A percentile compares a stretch with the other conserved stretches of the same genome.
phyloP scores from a whole-genome alignment of 2,888 invertebrate genomes.

The Ceramica pisi region DNA sequence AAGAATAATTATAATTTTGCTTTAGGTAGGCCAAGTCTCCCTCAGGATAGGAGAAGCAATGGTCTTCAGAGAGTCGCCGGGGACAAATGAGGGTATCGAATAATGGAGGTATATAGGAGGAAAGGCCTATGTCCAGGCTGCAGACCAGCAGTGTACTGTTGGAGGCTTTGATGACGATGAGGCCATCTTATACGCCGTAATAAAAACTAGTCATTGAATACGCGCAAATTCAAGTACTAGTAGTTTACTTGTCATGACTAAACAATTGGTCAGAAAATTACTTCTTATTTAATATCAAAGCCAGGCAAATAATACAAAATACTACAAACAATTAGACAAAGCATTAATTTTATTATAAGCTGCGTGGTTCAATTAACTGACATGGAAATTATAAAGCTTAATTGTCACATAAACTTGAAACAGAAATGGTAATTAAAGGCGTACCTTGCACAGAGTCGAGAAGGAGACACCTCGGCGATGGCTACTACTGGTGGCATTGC shows the following conservation, averaged over 20 bases:
- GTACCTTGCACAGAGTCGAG: slow-evolving; percentile 14
- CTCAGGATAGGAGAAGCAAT: too few species aligned
- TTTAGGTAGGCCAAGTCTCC: too few species aligned
- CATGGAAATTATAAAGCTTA: slow-evolving; percentile 58
- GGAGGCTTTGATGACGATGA: too few species aligned
- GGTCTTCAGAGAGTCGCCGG: too few species aligned
- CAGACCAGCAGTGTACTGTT: too few species aligned
- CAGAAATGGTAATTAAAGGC: slow-evolving; percentile 62
- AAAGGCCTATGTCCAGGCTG: too few species aligned
- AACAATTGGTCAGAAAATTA: background rate
- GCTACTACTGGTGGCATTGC: too few species aligned
- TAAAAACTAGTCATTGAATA: background rate
- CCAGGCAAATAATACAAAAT: slow-evolving; percentile 2
- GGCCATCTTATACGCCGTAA: background rate
- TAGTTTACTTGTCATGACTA: background rate
- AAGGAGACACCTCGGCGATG: background rate
- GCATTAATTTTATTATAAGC: slow-evolving; percentile 33
- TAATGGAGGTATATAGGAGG: too few species aligned
- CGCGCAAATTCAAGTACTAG: too few species aligned
- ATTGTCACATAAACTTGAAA: slow-evolving; percentile 59
- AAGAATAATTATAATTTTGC: too few species aligned
- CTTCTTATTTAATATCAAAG: background rate
- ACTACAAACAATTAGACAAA: slow-evolving; percentile 36
- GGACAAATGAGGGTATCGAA: too few species aligned
- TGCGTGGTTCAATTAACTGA: slow-evolving; percentile 51